Evolutionary conservation across 2,888 invertebrate genomes (phyloP).

Genomic region (Heliconius cydno): DNA sequence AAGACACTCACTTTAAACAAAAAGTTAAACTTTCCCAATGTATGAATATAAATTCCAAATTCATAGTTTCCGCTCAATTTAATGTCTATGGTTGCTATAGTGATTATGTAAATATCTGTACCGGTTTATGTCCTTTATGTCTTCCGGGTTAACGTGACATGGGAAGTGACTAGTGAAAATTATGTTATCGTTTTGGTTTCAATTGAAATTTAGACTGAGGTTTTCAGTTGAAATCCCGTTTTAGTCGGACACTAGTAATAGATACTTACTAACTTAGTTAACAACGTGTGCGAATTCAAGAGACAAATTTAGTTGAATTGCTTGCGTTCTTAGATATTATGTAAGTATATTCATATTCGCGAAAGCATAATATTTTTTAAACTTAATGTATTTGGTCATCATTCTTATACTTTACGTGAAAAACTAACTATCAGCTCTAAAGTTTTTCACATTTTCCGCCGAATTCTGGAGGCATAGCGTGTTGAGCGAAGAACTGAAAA

Average conservation of each 20-base stretch:
- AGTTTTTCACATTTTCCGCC: too few relatives aligned
- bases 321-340: not conserved
- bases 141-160: not conserved
- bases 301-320: not conserved
- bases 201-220: not conserved
- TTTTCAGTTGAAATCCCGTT: not conserved
- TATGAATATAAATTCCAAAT: too few relatives aligned
- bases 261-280: not conserved
- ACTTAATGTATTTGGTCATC: too few relatives aligned
- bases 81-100: not conserved
- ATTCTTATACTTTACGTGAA: too few relatives aligned
- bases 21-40: too few relatives aligned
- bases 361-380: too few relatives aligned
- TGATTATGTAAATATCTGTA: not conserved
- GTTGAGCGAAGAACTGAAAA: too few relatives aligned
- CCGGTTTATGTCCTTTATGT: not conserved
- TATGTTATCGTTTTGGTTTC: not conserved
- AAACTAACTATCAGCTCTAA: too few relatives aligned
- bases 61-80: not conserved
- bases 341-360: too few relatives aligned
- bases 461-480: too few relatives aligned
- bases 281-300: not conserved
- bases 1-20: not conserved
- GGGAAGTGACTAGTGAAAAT: not conserved
- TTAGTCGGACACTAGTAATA: not conserved